Percentiles rank a stretch among this genome's conserved stretches.
Evolutionary conservation across 2,888 invertebrate species (phyloP).

Genomic region (Hypena proboscidalis): DNA sequence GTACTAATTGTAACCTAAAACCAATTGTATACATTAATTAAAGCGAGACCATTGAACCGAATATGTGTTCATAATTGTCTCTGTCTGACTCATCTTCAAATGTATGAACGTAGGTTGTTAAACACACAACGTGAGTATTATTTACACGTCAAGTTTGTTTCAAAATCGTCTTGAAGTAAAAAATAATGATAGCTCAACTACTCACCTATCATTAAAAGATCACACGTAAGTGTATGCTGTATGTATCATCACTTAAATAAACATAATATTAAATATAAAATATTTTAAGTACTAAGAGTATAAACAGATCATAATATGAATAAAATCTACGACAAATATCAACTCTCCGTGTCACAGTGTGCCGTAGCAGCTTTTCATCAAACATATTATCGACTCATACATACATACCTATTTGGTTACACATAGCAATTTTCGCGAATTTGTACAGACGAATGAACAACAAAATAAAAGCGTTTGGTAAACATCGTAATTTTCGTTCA

Average conservation of each 20-base stretch:
- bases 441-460: conserved; percentile 39
- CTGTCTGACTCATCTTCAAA: conserved; percentile 11
- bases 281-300: background rate
- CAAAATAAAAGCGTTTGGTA: conserved; percentile 54
- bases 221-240: background rate
- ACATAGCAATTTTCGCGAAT: conserved; percentile 17
- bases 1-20: conserved; percentile 27
- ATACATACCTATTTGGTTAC: conserved; percentile 6
- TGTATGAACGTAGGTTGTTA: conserved; percentile 8
- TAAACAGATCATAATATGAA: conserved; percentile 5
- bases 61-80: conserved; percentile 20
- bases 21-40: conserved; percentile 25
- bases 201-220: conserved; percentile 6
- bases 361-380: background rate
- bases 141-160: conserved; percentile 26
- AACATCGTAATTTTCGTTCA: conserved; percentile 71
- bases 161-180: conserved; percentile 21
- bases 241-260: conserved; percentile 1
- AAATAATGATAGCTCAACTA: conserved; percentile 27
- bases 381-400: conserved; percentile 12
- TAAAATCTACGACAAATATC: conserved; percentile 4
- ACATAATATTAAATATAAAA: conserved; percentile 1
- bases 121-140: conserved; percentile 9
- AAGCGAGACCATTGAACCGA: conserved; percentile 8
- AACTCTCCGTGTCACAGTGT: background rate